Evolutionary conservation across 2,113 vertebrate species (phyloP).

Genomic region (Epinephelus lanceolatus): DNA sequence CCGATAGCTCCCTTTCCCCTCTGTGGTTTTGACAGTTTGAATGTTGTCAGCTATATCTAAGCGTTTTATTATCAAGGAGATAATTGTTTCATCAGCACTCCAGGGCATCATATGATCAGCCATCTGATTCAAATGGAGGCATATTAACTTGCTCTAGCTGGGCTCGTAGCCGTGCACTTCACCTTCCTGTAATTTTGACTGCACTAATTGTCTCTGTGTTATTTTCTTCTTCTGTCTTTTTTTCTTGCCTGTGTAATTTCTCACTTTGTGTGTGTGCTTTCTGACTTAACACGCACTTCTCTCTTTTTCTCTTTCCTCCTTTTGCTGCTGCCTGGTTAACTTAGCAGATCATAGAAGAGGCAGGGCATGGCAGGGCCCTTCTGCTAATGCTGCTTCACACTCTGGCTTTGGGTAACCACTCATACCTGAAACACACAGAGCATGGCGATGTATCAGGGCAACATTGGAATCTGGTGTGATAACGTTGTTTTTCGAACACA

Average conservation of each 20-base stretch:
- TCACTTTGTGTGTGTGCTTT: conserved; percentile 28
- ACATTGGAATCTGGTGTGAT: not conserved
- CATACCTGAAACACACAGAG: conserved; percentile 19
- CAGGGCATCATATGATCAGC: conserved; percentile 57
- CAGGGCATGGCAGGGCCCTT: conserved; percentile 34
- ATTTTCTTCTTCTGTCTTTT: not conserved
- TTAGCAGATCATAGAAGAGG: conserved; percentile 44
- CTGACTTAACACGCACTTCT: conserved; percentile 42
- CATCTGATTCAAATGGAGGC: conserved; percentile 54
- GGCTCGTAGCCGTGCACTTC: conserved; percentile 10
- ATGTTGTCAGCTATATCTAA: conserved; percentile 63
- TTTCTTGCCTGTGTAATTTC: not conserved
- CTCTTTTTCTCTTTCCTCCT: conserved; percentile 33
- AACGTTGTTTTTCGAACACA: not conserved
- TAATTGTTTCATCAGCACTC: conserved; percentile 74
- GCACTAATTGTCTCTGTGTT: conserved; percentile 4
- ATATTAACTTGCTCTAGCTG: conserved; percentile 38
- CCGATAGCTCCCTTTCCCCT: conserved; percentile 42
- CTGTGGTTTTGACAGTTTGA: conserved; percentile 53
- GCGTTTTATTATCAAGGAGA: conserved; percentile 57
- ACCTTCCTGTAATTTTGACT: conserved; percentile 42
- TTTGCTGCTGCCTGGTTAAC: conserved; percentile 57
- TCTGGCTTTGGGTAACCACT: conserved; percentile 62
- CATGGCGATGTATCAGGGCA: conserved; percentile 35
- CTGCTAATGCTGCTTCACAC: conserved; percentile 43